A percentile compares a stretch with the other conserved stretches of the same genome.
Evolutionary conservation across 2,113 vertebrate species (phyloP).

Genomic region (Apteryx owenii): DNA sequence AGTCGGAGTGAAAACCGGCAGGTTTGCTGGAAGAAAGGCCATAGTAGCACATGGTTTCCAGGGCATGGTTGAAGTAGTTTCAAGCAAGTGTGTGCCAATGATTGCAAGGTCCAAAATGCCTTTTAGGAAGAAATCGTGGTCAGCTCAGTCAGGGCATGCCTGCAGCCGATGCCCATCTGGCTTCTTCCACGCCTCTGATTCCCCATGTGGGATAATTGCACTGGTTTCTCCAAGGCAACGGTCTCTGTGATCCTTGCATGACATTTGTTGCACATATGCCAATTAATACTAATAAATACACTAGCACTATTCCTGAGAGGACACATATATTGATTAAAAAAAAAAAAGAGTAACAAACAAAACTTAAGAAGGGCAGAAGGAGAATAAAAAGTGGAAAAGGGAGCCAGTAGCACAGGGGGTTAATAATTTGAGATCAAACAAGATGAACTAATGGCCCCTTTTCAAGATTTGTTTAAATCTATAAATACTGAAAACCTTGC

Average conservation of each 20-base stretch:
- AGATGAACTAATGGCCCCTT: neutral
- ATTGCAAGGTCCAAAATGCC: conserved; percentile 8
- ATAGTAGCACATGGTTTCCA: conserved; percentile 1
- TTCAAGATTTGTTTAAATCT: neutral
- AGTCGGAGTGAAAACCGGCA: neutral
- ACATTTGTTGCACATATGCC: conserved; percentile 41
- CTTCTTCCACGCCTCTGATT: neutral
- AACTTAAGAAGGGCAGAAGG: neutral
- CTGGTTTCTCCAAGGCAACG: conserved; percentile 10
- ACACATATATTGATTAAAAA: neutral
- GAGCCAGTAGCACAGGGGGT: neutral
- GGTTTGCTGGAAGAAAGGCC: neutral
- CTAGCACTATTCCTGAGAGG: neutral
- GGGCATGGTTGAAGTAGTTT: neutral
- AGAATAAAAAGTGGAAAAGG: neutral
- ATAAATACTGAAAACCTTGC: conserved; percentile 46
- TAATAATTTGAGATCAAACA: conserved; percentile 25
- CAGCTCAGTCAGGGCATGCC: neutral
- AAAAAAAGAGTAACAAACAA: neutral
- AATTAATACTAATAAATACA: conserved; percentile 57
- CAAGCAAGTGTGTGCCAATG: neutral
- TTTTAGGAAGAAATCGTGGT: neutral
- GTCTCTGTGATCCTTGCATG: conserved; percentile 13
- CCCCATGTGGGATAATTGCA: conserved; percentile 17
- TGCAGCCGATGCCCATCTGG: conserved; percentile 56